Evolutionary conservation across 2,113 vertebrate genomes (phyloP), one percentile per base, ranked within the genome.

Genomic region (Pteronura brasiliensis): DNA sequence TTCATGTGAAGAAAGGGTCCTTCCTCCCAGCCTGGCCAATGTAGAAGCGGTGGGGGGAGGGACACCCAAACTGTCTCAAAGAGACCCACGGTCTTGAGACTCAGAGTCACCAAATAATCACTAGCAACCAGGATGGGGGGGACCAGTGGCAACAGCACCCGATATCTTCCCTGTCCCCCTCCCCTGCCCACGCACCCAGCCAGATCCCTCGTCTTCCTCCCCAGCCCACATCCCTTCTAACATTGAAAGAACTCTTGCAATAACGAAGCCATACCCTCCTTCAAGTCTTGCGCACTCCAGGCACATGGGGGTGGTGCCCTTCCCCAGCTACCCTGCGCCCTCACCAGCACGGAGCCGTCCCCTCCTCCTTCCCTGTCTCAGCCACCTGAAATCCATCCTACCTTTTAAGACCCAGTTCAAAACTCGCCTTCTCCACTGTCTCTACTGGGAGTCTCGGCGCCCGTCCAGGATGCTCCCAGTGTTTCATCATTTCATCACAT

Each of bases 401-500:
- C n/a, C 61, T 67, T 67, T 76, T 29, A 65, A 91, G 79, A 42
- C 1, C 31, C 44, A 81, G 17, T 79, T 90, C 86, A 81, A 18
- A 96, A 52, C 55, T 63, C 2, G 6, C 36, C 29, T 34, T 69
- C 34, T 87, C n/a, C 57, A 27, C 3, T 7, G 29, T 34, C 44
- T 47, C 72, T 57, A 17, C 20, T 9, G 29, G 77, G 44, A 63
- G 20, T 12, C 83, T 74, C 47, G 0, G 0, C 21, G 67, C 17
- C 63, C 29, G 17, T 20, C 8, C 14, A 14, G 15, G 1, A 2
- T 0, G 0, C 20, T 11, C 31, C 36, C 7, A 7, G 1, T 0
- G 0, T 31, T 25, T 39, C 21, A 27, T 15, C 47, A 8, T 20
- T 57, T 20, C 55, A 7, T 55, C 52, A 55, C 23, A 12, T 13